Evolutionary conservation across 2,888 invertebrate genomes (phyloP).

Genomic region (Noctua janthe): DNA sequence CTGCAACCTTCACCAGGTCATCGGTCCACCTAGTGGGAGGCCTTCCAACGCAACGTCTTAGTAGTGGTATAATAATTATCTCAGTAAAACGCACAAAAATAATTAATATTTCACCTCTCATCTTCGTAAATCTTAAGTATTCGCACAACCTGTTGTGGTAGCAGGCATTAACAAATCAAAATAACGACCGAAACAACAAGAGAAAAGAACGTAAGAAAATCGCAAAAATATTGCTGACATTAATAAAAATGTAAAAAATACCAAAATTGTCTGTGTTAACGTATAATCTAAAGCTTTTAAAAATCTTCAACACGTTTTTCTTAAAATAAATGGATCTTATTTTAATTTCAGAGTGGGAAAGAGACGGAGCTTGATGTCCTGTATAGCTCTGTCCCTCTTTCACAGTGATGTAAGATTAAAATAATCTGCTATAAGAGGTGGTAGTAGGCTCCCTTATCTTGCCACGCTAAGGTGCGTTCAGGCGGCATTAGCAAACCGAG

Average conservation of each 20-base stretch:
- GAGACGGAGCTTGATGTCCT: neutral
- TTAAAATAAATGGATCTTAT: constrained; percentile 26
- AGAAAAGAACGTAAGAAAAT: constrained; percentile 5
- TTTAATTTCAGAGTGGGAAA: neutral
- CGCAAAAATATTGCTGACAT: constrained; percentile 17
- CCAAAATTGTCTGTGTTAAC: constrained; percentile 19
- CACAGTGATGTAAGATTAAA: neutral
- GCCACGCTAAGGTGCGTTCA: constrained; percentile 31
- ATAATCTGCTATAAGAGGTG: neutral
- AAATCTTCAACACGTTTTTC: constrained; percentile 34
- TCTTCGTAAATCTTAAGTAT: neutral
- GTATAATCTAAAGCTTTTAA: constrained; percentile 29
- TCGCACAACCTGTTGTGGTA: too few species aligned
- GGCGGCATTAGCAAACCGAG: constrained; percentile 1
- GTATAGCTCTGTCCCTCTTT: neutral
- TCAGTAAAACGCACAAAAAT: neutral
- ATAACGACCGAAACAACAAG: constrained; percentile 9
- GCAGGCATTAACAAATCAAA: constrained; percentile 20
- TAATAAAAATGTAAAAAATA: constrained; percentile 26
- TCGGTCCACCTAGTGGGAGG: too few species aligned
- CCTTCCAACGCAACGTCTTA: too few species aligned
- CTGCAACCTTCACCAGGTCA: too few species aligned
- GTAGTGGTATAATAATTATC: neutral
- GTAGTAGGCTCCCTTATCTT: constrained; percentile 10
- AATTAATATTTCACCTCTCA: neutral